Evolutionary conservation across 1,140 invertebrate species (phyloP).

Genomic region (Bombyx mandarina): DNA sequence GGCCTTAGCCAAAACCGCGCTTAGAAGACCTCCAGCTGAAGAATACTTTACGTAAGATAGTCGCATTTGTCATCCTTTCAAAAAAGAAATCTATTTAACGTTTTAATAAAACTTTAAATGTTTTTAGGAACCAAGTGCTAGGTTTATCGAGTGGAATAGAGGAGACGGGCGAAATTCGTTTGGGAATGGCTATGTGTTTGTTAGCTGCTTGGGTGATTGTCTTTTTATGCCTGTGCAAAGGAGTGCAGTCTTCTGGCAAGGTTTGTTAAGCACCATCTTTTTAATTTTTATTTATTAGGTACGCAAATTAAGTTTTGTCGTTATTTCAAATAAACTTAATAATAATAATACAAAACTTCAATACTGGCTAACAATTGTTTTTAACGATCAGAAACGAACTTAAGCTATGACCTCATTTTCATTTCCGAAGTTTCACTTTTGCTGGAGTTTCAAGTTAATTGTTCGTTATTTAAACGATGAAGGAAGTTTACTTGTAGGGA

Average conservation of each 20-base stretch:
- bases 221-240: slow-evolving; percentile 85
- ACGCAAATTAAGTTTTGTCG: background rate
- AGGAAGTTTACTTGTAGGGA: too few species aligned
- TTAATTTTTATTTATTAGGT: too few species aligned
- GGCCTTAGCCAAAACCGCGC: slow-evolving; percentile 68
- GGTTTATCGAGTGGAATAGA: slow-evolving; percentile 82
- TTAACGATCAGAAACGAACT: too few species aligned
- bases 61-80: too few species aligned
- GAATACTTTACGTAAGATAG: slow-evolving; percentile 85
- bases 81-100: too few species aligned
- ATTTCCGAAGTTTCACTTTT: too few species aligned
- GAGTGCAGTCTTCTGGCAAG: slow-evolving; percentile 88
- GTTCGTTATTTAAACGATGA: too few species aligned
- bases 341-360: too few species aligned
- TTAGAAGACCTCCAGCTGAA: slow-evolving; percentile 81
- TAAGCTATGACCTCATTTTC: too few species aligned
- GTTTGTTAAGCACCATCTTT: slow-evolving; percentile 35
- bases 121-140: slow-evolving; percentile 78
- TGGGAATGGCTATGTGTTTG: slow-evolving; percentile 78
- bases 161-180: slow-evolving; percentile 78
- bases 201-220: slow-evolving; percentile 85
- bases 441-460: too few species aligned
- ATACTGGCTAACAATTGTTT: too few species aligned
- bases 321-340: too few species aligned
- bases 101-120: background rate